Conservation (phyloP, 2,888 invertebrate species). For the Aradus depressus region DNA sequence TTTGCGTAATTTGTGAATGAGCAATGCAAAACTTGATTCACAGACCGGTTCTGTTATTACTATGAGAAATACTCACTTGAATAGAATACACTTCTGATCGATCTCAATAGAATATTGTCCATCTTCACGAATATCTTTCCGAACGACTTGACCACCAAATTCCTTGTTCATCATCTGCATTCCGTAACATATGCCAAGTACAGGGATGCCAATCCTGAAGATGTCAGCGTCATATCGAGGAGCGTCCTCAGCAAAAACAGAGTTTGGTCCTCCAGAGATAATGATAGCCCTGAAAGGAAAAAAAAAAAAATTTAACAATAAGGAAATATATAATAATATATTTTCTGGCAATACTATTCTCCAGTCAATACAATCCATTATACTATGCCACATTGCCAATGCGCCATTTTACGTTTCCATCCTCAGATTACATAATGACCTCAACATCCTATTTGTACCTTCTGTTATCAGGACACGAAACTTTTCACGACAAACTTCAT, state of each 20-base stretch:
- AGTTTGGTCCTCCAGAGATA: conserved; percentile 95
- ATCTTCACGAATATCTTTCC: conserved; percentile 83
- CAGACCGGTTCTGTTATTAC: no score
- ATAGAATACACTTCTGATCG: conserved; percentile 77
- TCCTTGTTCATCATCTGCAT: conserved; percentile 99
- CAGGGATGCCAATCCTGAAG: conserved; percentile 89
- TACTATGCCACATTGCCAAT: neutral
- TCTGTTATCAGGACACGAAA: neutral
- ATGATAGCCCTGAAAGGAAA: conserved; percentile 67
- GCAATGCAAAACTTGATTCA: no score
- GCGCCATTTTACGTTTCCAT: neutral
- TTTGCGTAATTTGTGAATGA: no score
- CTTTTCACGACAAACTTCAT: no score
- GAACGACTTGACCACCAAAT: conserved; percentile 82
- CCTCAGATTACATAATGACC: no score
- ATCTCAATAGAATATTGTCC: conserved; percentile 84
- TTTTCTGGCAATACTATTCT: neutral
- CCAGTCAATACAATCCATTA: neutral
- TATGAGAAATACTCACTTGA: conserved; percentile 61
- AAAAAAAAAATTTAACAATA: neutral
- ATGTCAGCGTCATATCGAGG: conserved; percentile 90
- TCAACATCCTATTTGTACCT: no score
- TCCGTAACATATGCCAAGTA: conserved; percentile 95
- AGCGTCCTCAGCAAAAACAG: conserved; percentile 90
- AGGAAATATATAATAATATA: neutral